These are phyloP conservation scores for Sympetrum striolatum DNA, from an alignment of 2,888 invertebrate species.

Conservation along the genomic window DNA sequence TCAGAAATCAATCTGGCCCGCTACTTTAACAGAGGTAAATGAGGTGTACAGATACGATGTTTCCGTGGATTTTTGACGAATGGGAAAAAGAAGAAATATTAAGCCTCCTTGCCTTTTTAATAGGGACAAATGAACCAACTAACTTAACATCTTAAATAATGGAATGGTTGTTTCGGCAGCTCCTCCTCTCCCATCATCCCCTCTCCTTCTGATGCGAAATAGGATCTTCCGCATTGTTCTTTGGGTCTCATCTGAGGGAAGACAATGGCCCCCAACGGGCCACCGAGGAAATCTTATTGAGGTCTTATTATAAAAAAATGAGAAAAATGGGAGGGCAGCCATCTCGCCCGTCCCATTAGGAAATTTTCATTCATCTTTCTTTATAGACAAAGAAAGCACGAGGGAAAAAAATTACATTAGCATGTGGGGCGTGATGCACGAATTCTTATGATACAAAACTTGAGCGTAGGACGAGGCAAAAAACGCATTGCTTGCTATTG, in stretches of 20 bases:
- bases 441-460: too few species aligned
- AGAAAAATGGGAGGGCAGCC: neutral
- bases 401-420: neutral
- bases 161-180: neutral
- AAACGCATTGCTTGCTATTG: too few species aligned
- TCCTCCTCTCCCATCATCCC: neutral
- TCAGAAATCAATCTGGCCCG: neutral
- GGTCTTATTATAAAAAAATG: slow-evolving; percentile 3
- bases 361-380: neutral
- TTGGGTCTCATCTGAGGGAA: neutral
- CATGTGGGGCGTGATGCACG: neutral
- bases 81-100: neutral
- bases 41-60: neutral
- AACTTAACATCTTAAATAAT: neutral
- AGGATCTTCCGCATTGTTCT: neutral
- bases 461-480: too few species aligned
- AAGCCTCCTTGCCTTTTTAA: neutral
- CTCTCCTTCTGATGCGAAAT: neutral
- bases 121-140: neutral
- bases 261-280: neutral
- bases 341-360: neutral
- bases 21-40: neutral
- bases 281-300: neutral
- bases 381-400: neutral
- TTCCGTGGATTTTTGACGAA: neutral